Percentiles rank a stretch among this genome's conserved stretches.
Conservation (phyloP, 2,888 invertebrate genomes). For the Baronia brevicornis region DNA sequence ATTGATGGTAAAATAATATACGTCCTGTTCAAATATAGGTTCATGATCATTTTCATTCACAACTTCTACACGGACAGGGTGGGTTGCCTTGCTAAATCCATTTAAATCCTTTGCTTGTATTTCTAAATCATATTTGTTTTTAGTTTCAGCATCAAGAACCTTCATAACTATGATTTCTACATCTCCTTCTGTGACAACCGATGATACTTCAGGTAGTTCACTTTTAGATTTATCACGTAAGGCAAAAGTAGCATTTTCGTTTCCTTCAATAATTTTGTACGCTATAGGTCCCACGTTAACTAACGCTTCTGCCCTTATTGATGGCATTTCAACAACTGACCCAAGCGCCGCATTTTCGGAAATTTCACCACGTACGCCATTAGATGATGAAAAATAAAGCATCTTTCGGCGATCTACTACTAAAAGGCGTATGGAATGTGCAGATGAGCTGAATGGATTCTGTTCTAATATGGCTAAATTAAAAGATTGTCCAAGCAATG, state of each 20-base stretch:
- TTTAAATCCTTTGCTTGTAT: slow-evolving; percentile 87
- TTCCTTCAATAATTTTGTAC: slow-evolving; percentile 87
- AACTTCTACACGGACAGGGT: slow-evolving; percentile 85
- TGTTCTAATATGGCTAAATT: slow-evolving; percentile 89
- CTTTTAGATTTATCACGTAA: slow-evolving; percentile 76
- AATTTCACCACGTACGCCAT: slow-evolving; percentile 81
- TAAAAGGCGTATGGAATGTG: slow-evolving; percentile 86
- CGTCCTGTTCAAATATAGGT: slow-evolving; percentile 85
- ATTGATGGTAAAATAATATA: slow-evolving; percentile 86
- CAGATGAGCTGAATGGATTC: slow-evolving; percentile 85
- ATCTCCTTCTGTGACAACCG: slow-evolving; percentile 76
- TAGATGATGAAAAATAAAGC: slow-evolving; percentile 82
- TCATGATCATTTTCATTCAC: slow-evolving; percentile 94
- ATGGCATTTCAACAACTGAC: slow-evolving; percentile 81
- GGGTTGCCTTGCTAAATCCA: slow-evolving; percentile 86
- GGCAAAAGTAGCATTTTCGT: slow-evolving; percentile 83
- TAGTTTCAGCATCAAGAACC: slow-evolving; percentile 86
- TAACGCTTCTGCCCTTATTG: slow-evolving; percentile 83
- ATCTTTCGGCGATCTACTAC: slow-evolving; percentile 89
- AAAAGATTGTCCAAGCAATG: slow-evolving; percentile 86
- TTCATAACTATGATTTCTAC: slow-evolving; percentile 85
- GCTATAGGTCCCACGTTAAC: slow-evolving; percentile 80
- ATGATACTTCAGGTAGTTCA: slow-evolving; percentile 62
- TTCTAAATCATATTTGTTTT: slow-evolving; percentile 81
- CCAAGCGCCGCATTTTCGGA: slow-evolving; percentile 85